Percentiles rank a stretch among this genome's conserved stretches.
Conservation (phyloP, 64 coral and sea anemone species). For the Stichodactyla helianthus region DNA sequence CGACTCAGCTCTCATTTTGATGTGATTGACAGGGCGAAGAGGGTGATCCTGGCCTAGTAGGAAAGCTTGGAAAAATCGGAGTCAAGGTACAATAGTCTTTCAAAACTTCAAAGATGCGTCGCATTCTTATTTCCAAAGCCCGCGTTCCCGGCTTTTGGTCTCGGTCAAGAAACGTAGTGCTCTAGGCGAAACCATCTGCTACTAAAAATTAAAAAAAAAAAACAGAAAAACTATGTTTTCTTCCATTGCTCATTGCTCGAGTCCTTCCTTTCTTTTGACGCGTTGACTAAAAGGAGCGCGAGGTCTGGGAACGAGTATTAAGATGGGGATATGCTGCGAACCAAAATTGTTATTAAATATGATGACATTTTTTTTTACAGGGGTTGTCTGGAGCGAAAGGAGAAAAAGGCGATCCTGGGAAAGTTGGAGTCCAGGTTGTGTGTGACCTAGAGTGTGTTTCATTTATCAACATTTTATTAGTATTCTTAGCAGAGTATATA, state of each 20-base stretch:
- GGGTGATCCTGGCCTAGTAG: slow-evolving; percentile 31
- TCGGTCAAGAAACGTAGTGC: no score
- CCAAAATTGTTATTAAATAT: neutral
- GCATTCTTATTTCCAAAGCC: no score
- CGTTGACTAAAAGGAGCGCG: no score
- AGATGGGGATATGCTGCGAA: no score
- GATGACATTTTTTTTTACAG: slow-evolving; percentile 23
- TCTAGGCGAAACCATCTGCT: no score
- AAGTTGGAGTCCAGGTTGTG: slow-evolving; percentile 28
- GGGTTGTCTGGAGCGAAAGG: slow-evolving; percentile 35
- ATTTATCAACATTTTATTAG: neutral
- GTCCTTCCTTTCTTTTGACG: no score
- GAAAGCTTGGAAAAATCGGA: slow-evolving; percentile 40
- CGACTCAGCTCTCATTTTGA: neutral
- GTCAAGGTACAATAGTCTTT: slow-evolving; percentile 14
- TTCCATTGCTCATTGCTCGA: no score
- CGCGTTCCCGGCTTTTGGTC: no score
- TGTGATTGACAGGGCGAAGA: slow-evolving; percentile 33
- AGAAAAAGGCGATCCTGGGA: slow-evolving; percentile 27
- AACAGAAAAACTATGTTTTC: no score
- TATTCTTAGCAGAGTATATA: neutral
- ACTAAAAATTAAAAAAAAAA: no score
- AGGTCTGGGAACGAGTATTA: no score
- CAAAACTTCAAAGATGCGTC: no score
- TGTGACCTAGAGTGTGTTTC: neutral